These are phyloP conservation scores for Cassiopea xamachana DNA, from an alignment of 30 jellyfish, hydroid and myxozoan species.

Conservation along the genomic window DNA sequence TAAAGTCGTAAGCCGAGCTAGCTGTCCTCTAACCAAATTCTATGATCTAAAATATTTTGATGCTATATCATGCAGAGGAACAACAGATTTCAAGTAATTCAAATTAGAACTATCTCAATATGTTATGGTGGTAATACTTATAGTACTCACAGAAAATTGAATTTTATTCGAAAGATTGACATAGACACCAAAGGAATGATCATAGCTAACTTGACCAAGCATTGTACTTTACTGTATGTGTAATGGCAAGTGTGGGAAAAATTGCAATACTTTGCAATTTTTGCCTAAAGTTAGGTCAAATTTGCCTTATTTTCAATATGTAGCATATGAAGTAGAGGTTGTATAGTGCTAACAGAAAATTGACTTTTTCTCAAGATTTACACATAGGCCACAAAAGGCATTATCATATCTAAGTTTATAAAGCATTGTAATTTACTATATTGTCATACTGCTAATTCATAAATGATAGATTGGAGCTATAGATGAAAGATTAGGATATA, in stretches of 20 bases:
- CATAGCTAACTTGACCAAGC: not conserved
- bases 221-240: not conserved
- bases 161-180: not conserved
- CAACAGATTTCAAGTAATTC: no score
- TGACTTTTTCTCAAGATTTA: not conserved
- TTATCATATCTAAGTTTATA: not conserved
- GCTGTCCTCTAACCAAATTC: no score
- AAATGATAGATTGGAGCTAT: no score
- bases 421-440: not conserved
- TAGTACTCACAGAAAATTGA: not conserved
- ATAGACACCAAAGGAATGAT: not conserved
- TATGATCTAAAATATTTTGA: no score
- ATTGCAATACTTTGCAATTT: not conserved
- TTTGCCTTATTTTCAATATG: not conserved
- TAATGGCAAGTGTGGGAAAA: not conserved
- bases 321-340: not conserved
- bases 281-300: not conserved
- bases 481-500: no score
- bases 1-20: no score
- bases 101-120: not conserved
- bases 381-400: not conserved
- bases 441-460: no score
- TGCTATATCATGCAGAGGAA: no score
- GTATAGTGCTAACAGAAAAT: not conserved
- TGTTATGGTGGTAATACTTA: not conserved